A percentile compares a stretch with the other conserved stretches of the same genome.
These are phyloP conservation scores for Cyanistes caeruleus DNA, from an alignment of 2,113 vertebrate genomes.

Conservation along the genomic window DNA sequence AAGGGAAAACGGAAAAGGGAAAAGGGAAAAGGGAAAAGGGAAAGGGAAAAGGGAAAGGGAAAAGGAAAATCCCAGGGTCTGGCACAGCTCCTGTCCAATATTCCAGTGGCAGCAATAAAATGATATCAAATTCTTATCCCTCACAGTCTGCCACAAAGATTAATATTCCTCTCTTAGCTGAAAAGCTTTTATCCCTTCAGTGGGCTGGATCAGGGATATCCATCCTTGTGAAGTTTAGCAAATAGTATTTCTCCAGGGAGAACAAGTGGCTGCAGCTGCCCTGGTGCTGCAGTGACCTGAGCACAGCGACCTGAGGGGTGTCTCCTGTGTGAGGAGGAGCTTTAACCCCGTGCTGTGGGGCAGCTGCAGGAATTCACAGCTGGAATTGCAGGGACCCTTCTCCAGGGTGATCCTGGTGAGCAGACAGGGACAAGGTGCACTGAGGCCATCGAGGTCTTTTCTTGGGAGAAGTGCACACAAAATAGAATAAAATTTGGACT, in stretches of 20 bases:
- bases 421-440: neutral
- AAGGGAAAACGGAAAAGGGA: no score
- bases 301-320: neutral
- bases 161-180: neutral
- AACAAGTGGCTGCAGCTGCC: neutral
- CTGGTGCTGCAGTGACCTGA: neutral
- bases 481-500: neutral
- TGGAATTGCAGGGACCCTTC: fast-evolving
- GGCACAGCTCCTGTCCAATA: neutral
- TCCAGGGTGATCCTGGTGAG: neutral
- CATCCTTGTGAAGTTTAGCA: neutral
- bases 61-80: neutral
- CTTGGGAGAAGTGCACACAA: neutral
- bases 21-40: no score
- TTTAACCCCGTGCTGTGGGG: fast-evolving
- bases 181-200: neutral
- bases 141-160: neutral
- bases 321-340: neutral
- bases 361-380: neutral
- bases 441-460: neutral
- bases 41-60: neutral
- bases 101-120: neutral
- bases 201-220: neutral
- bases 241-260: neutral
- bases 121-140: neutral